Evolutionary conservation across 2,888 invertebrate species (phyloP).

Genomic region (Pyrocoelia pectoralis): DNA sequence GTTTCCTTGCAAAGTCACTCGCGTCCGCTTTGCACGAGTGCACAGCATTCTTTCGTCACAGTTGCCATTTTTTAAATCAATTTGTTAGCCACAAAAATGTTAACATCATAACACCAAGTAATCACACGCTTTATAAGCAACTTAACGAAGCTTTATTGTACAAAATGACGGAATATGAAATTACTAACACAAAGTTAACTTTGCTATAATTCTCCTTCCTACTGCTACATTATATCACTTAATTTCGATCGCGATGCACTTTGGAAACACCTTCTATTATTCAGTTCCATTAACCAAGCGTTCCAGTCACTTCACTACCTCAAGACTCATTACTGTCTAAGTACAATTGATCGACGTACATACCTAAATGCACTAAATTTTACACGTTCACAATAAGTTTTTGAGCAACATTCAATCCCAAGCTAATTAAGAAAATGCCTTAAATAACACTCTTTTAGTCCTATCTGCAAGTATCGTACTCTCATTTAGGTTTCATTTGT

Average conservation of each 20-base stretch:
- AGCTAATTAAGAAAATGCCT: no score
- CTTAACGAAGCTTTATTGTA: slow-evolving; percentile 18
- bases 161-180: neutral
- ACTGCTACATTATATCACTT: no score
- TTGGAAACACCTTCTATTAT: neutral
- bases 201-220: neutral
- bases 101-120: slow-evolving; percentile 18
- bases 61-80: slow-evolving; percentile 23
- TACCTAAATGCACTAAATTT: no score
- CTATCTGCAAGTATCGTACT: no score
- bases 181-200: neutral
- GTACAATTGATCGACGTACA: no score
- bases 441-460: no score
- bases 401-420: no score
- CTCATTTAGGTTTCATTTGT: no score
- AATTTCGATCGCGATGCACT: neutral
- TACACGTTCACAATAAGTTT: no score
- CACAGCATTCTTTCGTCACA: slow-evolving; percentile 22
- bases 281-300: neutral
- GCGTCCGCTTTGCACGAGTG: slow-evolving; percentile 29
- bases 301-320: no score
- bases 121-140: slow-evolving; percentile 24
- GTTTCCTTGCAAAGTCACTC: slow-evolving; percentile 25
- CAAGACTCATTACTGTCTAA: no score
- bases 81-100: slow-evolving; percentile 18